A percentile compares a stretch with the other conserved stretches of the same genome.
phyloP scores from a whole-genome alignment of 2,113 vertebrate species.

The Hydropotes inermis region DNA sequence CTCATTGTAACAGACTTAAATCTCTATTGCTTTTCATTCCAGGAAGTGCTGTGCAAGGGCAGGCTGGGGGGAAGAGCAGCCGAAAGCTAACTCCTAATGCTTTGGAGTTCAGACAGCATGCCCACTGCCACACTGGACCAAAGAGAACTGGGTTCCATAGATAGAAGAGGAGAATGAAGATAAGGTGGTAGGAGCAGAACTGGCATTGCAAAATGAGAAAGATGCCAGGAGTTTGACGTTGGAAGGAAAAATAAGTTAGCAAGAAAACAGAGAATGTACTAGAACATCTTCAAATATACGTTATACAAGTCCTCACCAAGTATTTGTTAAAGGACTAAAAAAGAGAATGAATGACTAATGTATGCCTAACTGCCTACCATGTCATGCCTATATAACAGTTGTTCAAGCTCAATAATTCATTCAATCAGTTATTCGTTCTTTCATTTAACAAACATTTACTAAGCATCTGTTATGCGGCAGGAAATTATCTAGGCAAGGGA shows the following conservation, averaged over 20 bases:
- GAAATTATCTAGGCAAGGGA: neutral
- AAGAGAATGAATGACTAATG: neutral
- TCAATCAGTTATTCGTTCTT: neutral
- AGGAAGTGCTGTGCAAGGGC: too few relatives aligned
- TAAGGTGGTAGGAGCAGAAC: neutral
- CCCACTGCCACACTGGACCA: neutral
- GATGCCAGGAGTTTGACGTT: neutral
- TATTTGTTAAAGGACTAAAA: neutral
- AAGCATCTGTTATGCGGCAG: neutral
- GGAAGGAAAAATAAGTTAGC: neutral
- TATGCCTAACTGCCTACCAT: neutral
- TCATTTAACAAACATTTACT: neutral
- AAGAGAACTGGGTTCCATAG: neutral
- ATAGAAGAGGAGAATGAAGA: neutral
- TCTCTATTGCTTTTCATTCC: neutral
- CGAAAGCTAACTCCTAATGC: neutral
- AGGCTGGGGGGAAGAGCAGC: accelerated
- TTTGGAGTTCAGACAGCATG: neutral
- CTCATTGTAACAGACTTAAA: neutral
- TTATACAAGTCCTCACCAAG: neutral
- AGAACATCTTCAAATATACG: neutral
- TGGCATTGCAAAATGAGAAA: neutral
- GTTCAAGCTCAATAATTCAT: neutral
- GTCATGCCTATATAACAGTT: neutral
- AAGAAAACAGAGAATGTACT: neutral